Evolutionary conservation across 2,113 vertebrate genomes (phyloP).

Genomic region (Sminthopsis crassicaudata): DNA sequence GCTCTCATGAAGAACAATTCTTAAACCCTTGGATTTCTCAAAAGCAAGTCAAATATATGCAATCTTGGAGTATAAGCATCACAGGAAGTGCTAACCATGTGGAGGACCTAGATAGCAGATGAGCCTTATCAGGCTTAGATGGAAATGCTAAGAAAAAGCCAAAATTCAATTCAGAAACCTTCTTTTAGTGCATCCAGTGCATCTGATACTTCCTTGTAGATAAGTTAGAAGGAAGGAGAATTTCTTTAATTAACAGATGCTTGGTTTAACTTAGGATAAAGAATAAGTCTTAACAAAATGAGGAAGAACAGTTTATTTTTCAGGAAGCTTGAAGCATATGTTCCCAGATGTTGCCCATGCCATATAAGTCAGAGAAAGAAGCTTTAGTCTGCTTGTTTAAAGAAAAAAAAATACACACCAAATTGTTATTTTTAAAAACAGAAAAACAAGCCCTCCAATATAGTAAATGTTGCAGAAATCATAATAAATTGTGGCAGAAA

Average conservation of each 20-base stretch:
- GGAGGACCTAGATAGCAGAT: background rate
- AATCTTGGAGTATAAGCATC: background rate
- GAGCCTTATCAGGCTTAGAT: background rate
- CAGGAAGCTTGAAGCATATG: conserved; percentile 72
- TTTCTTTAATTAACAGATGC: conserved; percentile 19
- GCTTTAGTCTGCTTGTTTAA: conserved; percentile 48
- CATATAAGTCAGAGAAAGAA: conserved; percentile 48
- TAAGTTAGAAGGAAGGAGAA: conserved; percentile 12
- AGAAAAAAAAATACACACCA: conserved; percentile 22
- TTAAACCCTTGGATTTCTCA: conserved; percentile 19
- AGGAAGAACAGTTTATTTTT: conserved; percentile 71
- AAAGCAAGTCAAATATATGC: background rate
- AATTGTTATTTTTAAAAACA: conserved; percentile 70
- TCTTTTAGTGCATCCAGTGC: background rate
- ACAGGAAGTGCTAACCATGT: background rate
- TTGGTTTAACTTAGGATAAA: conserved; percentile 60
- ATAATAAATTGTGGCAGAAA: conserved; percentile 69
- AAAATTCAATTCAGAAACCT: background rate
- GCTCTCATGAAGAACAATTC: conserved; percentile 20
- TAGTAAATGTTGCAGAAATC: conserved; percentile 66
- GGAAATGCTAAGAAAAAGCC: background rate
- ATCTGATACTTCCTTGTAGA: conserved; percentile 25
- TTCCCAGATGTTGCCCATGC: conserved; percentile 68
- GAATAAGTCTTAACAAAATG: conserved; percentile 67
- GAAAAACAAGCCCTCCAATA: conserved; percentile 64